Evolutionary conservation across 2,113 vertebrate genomes (phyloP).

Genomic region (Podarcis cretensis): DNA sequence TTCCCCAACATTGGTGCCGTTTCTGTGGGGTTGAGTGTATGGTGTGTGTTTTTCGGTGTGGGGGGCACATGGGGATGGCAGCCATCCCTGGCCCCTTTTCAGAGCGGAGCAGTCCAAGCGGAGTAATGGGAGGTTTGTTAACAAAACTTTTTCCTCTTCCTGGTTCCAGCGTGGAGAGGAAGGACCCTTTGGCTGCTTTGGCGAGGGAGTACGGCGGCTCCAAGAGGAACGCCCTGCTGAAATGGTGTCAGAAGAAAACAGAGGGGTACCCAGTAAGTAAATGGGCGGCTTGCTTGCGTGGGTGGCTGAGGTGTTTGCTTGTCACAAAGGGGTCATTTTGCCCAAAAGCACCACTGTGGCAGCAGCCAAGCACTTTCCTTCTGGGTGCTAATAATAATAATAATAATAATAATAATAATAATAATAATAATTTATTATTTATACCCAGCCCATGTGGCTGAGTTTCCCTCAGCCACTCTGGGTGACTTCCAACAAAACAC

Average conservation of each 20-base stretch:
- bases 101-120: background rate
- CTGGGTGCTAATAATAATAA: too few relatives aligned
- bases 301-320: background rate
- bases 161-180: constrained; percentile 90
- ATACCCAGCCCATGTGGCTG: too few relatives aligned
- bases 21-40: too few relatives aligned
- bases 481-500: too few relatives aligned
- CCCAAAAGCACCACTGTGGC: too few relatives aligned
- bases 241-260: constrained; percentile 99
- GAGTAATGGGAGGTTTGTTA: too few relatives aligned
- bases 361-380: too few relatives aligned
- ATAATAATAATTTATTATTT: too few relatives aligned
- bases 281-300: background rate
- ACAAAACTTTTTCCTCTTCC: constrained; percentile 1
- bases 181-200: constrained; percentile 93
- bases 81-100: background rate
- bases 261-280: constrained; percentile 93
- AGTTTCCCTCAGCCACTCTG: too few relatives aligned
- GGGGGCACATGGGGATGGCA: background rate
- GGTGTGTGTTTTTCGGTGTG: background rate
- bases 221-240: constrained; percentile 95
- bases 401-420: too few relatives aligned
- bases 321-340: background rate
- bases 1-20: too few relatives aligned
- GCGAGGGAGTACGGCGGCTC: constrained; percentile 96